phyloP scores from a whole-genome alignment of 2,797 vertebrate genomes.

The Lepidocolaptes lacrymiger region DNA sequence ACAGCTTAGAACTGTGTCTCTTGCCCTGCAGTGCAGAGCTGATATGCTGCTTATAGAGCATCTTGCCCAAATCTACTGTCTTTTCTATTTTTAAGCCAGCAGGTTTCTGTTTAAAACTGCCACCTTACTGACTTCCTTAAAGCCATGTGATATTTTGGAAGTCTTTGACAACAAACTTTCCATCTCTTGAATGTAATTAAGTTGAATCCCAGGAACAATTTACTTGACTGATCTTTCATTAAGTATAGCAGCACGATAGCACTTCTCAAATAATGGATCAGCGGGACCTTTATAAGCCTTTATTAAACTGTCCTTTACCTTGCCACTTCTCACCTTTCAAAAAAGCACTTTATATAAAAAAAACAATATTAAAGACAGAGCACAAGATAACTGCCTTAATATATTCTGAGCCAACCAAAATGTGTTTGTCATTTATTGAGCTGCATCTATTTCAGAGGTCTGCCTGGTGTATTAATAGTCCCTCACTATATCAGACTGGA shows the following conservation, averaged over 20 bases:
- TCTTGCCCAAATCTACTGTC: not conserved
- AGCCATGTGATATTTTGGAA: not conserved
- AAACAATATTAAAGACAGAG: not conserved
- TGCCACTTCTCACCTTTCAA: not conserved
- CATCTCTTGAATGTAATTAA: not conserved
- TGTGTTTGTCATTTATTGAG: not conserved
- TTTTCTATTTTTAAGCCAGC: not conserved
- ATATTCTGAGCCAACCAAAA: not conserved
- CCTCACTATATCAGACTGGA: not conserved
- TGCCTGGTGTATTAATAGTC: not conserved
- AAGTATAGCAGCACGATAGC: not conserved
- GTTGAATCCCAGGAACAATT: not conserved
- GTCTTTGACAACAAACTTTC: not conserved
- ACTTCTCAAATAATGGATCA: not conserved
- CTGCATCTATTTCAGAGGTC: not conserved
- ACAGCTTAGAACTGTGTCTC: not conserved
- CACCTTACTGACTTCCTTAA: not conserved
- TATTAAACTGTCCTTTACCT: not conserved
- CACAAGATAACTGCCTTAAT: not conserved
- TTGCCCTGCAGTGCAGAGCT: not conserved
- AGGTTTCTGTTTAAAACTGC: conserved; percentile 15
- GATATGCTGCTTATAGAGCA: not conserved
- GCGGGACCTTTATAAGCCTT: not conserved
- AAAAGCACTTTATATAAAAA: not conserved
- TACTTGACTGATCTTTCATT: not conserved